Conservation (phyloP, 2,113 vertebrate species). For the Sakesphorus luctuosus region DNA sequence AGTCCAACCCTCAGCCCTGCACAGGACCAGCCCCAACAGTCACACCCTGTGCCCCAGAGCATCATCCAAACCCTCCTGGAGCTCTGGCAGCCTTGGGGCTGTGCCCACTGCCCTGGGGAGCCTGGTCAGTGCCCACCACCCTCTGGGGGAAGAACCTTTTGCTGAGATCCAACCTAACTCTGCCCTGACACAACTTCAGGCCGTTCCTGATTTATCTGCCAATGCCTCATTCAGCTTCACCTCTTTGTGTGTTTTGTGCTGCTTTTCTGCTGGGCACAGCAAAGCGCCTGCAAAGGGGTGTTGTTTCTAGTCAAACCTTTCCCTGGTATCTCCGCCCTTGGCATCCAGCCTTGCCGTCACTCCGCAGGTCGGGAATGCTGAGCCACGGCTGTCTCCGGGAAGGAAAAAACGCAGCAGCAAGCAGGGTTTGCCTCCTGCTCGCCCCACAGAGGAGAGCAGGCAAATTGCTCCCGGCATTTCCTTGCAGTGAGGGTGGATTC, state of each 20-base stretch:
- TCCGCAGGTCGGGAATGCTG: accelerated
- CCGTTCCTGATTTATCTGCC: not conserved
- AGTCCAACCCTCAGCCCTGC: not conserved
- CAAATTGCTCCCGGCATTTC: not conserved
- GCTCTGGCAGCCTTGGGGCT: not conserved
- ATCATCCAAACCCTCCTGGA: not conserved
- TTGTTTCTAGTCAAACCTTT: not conserved
- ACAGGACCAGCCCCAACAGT: not conserved
- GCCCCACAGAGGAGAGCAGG: accelerated
- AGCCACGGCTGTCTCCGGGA: accelerated
- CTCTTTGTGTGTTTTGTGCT: not conserved
- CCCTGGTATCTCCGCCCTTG: accelerated
- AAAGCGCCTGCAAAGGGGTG: not conserved
- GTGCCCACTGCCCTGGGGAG: not conserved
- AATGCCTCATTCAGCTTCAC: not conserved
- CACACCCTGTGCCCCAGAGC: not conserved
- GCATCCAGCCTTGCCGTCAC: not conserved
- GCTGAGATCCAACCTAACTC: not conserved
- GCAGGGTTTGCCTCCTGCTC: not conserved
- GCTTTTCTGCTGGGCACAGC: not conserved
- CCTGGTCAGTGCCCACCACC: not conserved
- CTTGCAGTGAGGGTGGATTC: not conserved
- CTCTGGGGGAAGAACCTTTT: not conserved
- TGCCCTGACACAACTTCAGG: not conserved
- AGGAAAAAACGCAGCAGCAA: too few species aligned